Percentiles rank a stretch among this genome's conserved stretches.
phyloP scores from a whole-genome alignment of 2,888 invertebrate genomes.

The Physocephala rufipes region DNA sequence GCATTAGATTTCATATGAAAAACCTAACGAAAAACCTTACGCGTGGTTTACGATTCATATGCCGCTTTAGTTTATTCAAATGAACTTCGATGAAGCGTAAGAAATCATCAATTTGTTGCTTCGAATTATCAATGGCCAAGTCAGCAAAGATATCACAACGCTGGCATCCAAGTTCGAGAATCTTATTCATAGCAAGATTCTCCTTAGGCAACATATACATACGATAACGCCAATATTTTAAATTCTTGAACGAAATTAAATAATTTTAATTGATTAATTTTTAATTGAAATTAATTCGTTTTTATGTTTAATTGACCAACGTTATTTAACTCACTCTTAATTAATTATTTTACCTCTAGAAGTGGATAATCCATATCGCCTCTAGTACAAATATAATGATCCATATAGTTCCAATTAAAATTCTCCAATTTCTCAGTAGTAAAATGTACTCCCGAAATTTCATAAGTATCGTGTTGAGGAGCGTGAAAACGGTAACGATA shows the following conservation, averaged over 20 bases:
- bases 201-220: conserved; percentile 86
- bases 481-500: conserved; percentile 93
- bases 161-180: conserved; percentile 75
- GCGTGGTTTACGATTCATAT: conserved; percentile 77
- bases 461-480: conserved; percentile 91
- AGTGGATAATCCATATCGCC: conserved; percentile 92
- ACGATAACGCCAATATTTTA: conserved; percentile 92
- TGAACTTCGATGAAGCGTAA: conserved; percentile 85
- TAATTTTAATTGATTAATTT: neutral
- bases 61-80: conserved; percentile 88
- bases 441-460: conserved; percentile 94
- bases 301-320: too few relatives aligned
- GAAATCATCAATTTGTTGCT: conserved; percentile 75
- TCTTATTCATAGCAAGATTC: conserved; percentile 81
- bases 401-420: conserved; percentile 97
- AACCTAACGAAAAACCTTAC: conserved; percentile 69
- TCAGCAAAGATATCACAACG: conserved; percentile 85
- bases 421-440: conserved; percentile 94
- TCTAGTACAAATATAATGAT: conserved; percentile 94
- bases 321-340: neutral
- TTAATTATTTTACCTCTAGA: conserved; percentile 74
- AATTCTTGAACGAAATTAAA: conserved; percentile 68
- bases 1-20: conserved; percentile 16
- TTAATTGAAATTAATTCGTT: too few relatives aligned
- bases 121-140: conserved; percentile 68